Evolutionary conservation across 2,113 vertebrate species (phyloP).

Genomic region (Myxocyprinus asiaticus): DNA sequence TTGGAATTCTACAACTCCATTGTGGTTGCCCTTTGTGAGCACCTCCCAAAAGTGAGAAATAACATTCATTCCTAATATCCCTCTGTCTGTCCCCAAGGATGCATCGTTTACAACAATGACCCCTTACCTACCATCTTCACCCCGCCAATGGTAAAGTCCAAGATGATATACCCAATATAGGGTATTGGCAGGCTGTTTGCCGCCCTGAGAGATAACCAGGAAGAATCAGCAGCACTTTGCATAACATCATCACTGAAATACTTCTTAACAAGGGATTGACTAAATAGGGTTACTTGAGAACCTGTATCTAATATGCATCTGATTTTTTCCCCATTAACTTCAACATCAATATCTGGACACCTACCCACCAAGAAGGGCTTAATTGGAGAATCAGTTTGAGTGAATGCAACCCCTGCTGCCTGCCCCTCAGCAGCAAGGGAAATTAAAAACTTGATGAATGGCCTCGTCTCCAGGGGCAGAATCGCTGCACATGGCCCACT

Average conservation of each 20-base stretch:
- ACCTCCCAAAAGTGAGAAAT: conserved; percentile 11
- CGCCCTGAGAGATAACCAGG: conserved; percentile 4
- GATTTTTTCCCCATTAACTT: neutral
- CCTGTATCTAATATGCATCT: conserved; percentile 24
- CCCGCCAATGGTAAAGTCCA: conserved; percentile 11
- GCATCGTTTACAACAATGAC: conserved; percentile 8
- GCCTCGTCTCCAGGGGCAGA: too few species aligned
- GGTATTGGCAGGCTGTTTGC: conserved; percentile 25
- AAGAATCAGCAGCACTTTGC: neutral
- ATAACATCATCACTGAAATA: neutral
- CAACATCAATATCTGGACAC: conserved; percentile 10
- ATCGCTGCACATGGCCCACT: too few species aligned
- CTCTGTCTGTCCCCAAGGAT: neutral
- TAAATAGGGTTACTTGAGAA: conserved; percentile 25
- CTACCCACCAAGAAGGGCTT: too few species aligned
- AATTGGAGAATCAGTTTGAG: too few species aligned
- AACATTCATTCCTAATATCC: conserved; percentile 19
- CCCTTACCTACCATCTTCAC: neutral
- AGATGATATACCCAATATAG: neutral
- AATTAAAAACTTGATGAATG: too few species aligned
- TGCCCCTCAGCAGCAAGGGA: too few species aligned
- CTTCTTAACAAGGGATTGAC: neutral
- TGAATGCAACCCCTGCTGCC: too few species aligned
- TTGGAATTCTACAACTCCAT: too few species aligned
- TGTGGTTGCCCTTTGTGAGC: neutral